Evolutionary conservation across 2,113 vertebrate species (phyloP).

Genomic region (Mormyrus lacerda): DNA sequence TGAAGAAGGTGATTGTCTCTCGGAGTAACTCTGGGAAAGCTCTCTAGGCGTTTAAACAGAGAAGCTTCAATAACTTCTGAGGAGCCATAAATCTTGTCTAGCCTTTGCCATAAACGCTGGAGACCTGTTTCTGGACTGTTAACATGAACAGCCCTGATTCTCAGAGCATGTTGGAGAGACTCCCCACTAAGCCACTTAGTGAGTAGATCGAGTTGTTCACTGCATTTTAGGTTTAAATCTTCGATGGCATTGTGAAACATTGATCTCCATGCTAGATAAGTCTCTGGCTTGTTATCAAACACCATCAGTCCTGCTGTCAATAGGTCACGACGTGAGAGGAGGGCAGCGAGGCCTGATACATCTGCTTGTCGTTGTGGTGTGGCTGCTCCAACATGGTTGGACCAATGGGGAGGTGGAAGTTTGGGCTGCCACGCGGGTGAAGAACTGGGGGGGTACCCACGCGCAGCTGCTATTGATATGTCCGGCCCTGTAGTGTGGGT

Average conservation of each 20-base stretch:
- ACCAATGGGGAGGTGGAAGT: no score
- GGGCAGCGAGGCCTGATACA: neutral
- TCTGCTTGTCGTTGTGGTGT: neutral
- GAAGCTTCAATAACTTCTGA: neutral
- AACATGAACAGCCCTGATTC: neutral
- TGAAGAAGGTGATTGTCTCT: neutral
- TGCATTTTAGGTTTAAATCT: neutral
- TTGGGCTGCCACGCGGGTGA: no score
- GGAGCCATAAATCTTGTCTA: neutral
- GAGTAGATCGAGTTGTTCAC: neutral
- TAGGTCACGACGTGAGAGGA: neutral
- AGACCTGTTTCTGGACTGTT: neutral
- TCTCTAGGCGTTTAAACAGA: neutral
- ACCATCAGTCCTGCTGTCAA: neutral
- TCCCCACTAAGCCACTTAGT: neutral
- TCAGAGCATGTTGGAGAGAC: neutral
- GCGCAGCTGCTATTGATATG: no score
- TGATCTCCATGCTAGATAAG: slow-evolving; percentile 1
- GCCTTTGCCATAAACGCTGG: neutral
- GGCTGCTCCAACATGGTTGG: no score
- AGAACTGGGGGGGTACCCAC: no score
- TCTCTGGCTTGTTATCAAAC: neutral
- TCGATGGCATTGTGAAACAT: neutral
- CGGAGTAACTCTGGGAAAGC: neutral
- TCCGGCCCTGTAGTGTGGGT: no score